Evolutionary conservation across 1,140 invertebrate species (phyloP).

Genomic region (Anastrepha ludens): DNA sequence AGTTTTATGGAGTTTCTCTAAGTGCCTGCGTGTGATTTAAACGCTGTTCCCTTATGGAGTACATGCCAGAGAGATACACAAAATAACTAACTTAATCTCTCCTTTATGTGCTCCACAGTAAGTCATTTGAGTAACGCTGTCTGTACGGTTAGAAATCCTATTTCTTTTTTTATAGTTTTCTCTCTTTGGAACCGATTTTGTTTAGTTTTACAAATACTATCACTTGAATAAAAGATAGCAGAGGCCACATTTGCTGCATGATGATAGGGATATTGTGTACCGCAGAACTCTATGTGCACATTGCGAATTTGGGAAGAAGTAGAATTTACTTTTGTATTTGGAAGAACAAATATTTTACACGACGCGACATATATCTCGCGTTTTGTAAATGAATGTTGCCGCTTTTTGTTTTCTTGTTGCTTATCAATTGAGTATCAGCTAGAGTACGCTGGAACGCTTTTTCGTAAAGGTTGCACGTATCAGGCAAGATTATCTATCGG

Average conservation of each 20-base stretch:
- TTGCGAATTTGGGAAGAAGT: background rate
- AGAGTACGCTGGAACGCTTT: slow-evolving; percentile 14
- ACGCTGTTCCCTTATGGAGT: background rate
- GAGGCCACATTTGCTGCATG: slow-evolving; percentile 73
- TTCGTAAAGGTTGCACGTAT: slow-evolving; percentile 29
- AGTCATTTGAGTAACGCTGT: background rate
- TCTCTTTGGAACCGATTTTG: background rate
- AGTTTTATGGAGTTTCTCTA: slow-evolving; percentile 19
- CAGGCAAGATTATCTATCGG: background rate
- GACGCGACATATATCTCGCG: slow-evolving; percentile 18
- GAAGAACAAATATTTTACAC: slow-evolving; percentile 14
- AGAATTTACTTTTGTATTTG: background rate
- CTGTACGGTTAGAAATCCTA: background rate
- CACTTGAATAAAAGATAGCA: slow-evolving; percentile 62
- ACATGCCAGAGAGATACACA: background rate
- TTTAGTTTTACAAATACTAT: slow-evolving; percentile 10
- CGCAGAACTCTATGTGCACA: slow-evolving; percentile 24
- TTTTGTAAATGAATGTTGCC: slow-evolving; percentile 57
- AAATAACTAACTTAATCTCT: slow-evolving; percentile 10
- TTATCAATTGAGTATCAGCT: slow-evolving; percentile 19
- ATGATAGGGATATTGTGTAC: slow-evolving; percentile 68
- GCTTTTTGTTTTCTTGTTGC: slow-evolving; percentile 47
- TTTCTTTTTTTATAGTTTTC: background rate
- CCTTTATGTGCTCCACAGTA: background rate
- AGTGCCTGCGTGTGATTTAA: slow-evolving; percentile 47